phyloP scores from a whole-genome alignment of 2,888 invertebrate species.

The Conchocele bisecta region DNA sequence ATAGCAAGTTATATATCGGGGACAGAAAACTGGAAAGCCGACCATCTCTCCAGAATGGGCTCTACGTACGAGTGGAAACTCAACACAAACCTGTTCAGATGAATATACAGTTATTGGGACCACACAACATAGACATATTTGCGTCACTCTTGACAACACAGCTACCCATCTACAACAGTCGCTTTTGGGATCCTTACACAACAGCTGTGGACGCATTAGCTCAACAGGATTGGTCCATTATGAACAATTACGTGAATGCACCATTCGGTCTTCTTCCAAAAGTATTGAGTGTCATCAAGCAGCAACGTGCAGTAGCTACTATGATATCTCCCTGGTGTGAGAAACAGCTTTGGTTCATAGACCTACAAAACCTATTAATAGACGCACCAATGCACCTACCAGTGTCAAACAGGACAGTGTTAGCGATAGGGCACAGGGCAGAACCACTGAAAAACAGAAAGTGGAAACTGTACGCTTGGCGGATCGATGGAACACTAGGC shows the following conservation, averaged over 20 bases:
- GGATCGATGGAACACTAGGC: conserved; percentile 5
- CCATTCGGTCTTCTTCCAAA: conserved; percentile 6
- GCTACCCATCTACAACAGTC: too few species aligned
- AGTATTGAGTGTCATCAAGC: not conserved
- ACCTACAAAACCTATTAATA: not conserved
- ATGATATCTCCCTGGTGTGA: not conserved
- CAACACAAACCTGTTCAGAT: not conserved
- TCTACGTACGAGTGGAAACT: conserved; percentile 15
- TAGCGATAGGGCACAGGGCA: not conserved
- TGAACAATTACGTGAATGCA: conserved; percentile 21
- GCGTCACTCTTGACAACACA: not conserved
- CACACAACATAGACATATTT: conserved; percentile 11
- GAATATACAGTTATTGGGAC: conserved; percentile 5
- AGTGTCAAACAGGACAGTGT: conserved; percentile 1
- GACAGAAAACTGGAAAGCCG: not conserved
- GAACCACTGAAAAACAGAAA: conserved; percentile 11
- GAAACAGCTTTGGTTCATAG: conserved; percentile 1
- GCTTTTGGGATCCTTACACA: too few species aligned
- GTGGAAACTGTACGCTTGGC: conserved; percentile 7
- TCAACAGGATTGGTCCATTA: conserved; percentile 1
- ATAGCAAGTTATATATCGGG: not conserved
- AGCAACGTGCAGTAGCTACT: conserved; percentile 3
- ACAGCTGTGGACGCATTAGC: conserved; percentile 13
- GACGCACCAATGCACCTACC: conserved; percentile 4
- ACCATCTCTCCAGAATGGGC: not conserved